Base-by-base conservation (phyloP, 2,113 vertebrate genomes). In the Zosterops pallidus region DNA sequence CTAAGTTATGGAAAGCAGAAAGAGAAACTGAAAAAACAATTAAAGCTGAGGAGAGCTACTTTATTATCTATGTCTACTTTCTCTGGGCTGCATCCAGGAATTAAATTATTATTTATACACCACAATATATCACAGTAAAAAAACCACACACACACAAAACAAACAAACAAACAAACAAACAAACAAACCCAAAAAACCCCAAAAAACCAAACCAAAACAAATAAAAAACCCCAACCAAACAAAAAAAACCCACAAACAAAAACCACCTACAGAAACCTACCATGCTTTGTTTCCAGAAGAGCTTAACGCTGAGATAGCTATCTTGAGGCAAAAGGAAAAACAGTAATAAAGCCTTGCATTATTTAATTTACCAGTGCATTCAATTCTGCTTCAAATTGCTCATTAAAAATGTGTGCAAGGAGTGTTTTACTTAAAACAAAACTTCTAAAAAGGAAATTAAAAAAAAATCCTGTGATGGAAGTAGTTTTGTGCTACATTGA, bases 11-110 rank as follows among this genome's bases (percentile, higher is more conserved):
- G 80, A 69, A 93, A 91, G 23, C 57, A 87, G 49, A 89, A 68
- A 44, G 22, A 37, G 33, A 91, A 92, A 90, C 46, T 57, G 85
- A 85, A 89, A 95, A 96, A 89, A 25, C 14, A 84, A 46, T 80
- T 83, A 72, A 71, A 35, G 26, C 7, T 85, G 18, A 60, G 35
- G n/a, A 72, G 3, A 4, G 8, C 11, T 69, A 52, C 57, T 87
- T 76, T 68, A 64, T 79, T 95, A 68, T 65, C 25, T 71, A 9
- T 18, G n/a, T 59, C 62, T 89, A 13, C 26, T 15, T 63, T 86
- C 25, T 71, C 37, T 77, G 77, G 68, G 21, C 14, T 83, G 14
- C 21, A 67, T 74, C 60, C 72, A 86, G 65, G 33, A 81, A 59
- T 44, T 71, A 72, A 72, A 68, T 71, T 80, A 33, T 71, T 82